Evolutionary conservation across 1,140 invertebrate species (phyloP).

Genomic region (Rhagoletis zephyria): DNA sequence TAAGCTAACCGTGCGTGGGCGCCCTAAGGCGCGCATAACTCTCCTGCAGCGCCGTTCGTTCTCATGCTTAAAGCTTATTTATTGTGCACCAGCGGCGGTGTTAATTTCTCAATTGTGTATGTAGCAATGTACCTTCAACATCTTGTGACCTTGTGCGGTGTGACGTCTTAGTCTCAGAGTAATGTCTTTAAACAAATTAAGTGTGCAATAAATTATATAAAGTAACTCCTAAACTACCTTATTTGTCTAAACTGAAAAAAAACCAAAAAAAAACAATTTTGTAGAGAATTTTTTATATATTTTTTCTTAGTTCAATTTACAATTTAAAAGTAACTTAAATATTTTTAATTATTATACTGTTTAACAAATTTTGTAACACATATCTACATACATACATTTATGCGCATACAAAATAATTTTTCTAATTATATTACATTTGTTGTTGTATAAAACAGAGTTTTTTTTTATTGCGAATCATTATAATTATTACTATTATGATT

Average conservation of each 20-base stretch:
- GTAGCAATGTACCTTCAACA: neutral
- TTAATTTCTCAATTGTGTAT: neutral
- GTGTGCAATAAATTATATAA: slow-evolving; percentile 13
- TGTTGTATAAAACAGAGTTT: neutral
- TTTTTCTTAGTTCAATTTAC: slow-evolving; percentile 14
- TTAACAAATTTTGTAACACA: neutral
- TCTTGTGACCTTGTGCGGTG: neutral
- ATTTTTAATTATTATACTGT: neutral
- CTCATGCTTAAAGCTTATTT: too few species aligned
- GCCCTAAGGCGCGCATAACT: too few species aligned
- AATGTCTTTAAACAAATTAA: neutral
- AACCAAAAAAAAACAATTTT: neutral
- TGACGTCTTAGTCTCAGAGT: neutral
- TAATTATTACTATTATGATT: slow-evolving; percentile 9
- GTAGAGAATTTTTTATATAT: slow-evolving; percentile 9
- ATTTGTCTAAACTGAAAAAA: neutral
- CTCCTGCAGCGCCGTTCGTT: too few species aligned
- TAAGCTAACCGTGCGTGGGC: too few species aligned
- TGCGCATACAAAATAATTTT: neutral
- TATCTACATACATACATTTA: slow-evolving; percentile 18
- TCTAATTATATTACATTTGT: slow-evolving; percentile 46
- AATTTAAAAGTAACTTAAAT: neutral
- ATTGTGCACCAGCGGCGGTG: neutral
- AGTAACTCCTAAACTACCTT: slow-evolving; percentile 36
- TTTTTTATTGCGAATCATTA: slow-evolving; percentile 1